These are phyloP conservation scores for Coracias cyanogaster DNA, from an alignment of 2,797 vertebrate genomes.

Conservation along the genomic window DNA sequence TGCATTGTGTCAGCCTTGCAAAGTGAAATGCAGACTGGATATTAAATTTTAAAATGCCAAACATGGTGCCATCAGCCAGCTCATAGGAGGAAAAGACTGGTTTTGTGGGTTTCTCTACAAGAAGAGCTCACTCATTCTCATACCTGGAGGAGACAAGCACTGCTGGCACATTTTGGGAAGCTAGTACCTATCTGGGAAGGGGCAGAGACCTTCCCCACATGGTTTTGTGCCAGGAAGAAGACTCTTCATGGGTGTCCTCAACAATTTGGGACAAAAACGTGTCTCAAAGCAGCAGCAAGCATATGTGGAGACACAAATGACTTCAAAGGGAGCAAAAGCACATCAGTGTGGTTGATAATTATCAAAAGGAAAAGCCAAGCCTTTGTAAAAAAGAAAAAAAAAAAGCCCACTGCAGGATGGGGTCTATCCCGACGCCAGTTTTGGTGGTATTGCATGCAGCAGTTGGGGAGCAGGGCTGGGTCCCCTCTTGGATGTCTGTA, in stretches of 20 bases:
- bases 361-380: slow-evolving; percentile 16
- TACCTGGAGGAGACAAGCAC: neutral
- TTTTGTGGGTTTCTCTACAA: neutral
- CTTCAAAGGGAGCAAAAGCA: slow-evolving; percentile 31
- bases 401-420: neutral
- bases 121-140: neutral
- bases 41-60: neutral
- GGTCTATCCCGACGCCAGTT: neutral
- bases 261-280: neutral
- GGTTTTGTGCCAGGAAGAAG: neutral
- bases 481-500: neutral
- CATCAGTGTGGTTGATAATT: neutral
- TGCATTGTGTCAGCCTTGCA: rapidly evolving
- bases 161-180: neutral
- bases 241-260: slow-evolving; percentile 46
- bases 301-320: neutral
- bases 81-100: neutral
- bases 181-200: neutral
- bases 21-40: neutral
- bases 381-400: neutral
- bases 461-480: neutral
- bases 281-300: slow-evolving; percentile 25
- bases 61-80: neutral
- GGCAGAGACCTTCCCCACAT: neutral
- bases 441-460: neutral